phyloP scores from a whole-genome alignment of 2,888 invertebrate species.

The Epirrhoe alternata region DNA sequence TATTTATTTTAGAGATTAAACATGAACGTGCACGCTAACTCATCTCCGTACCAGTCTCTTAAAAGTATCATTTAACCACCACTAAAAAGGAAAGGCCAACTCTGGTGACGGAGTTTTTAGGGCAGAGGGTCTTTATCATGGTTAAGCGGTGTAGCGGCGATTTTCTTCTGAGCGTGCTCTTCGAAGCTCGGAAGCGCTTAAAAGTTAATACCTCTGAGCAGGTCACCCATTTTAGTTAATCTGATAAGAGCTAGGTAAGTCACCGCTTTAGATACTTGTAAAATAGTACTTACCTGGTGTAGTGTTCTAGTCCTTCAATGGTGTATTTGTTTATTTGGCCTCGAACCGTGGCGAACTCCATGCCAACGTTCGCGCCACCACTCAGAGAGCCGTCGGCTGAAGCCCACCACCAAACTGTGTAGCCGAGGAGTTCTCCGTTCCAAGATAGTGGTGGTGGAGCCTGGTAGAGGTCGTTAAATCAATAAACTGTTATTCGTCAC shows the following conservation, averaged over 20 bases:
- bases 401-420: slow-evolving; percentile 89
- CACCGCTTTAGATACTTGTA: not conserved
- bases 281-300: slow-evolving; percentile 85
- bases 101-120: not conserved
- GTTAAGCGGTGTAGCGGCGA: not conserved
- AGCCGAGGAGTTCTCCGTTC: slow-evolving; percentile 91
- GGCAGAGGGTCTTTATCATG: not conserved
- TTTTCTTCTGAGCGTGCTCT: not conserved
- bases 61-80: no score
- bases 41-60: no score
- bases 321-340: slow-evolving; percentile 90
- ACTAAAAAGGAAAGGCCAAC: no score
- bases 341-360: slow-evolving; percentile 88
- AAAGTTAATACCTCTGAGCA: not conserved
- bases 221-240: not conserved
- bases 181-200: not conserved
- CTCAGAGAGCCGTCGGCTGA: slow-evolving; percentile 73
- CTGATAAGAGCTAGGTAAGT: no score
- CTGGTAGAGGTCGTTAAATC: slow-evolving; percentile 55
- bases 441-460: slow-evolving; percentile 88
- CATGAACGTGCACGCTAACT: no score
- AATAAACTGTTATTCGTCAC: no score
- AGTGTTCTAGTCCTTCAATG: slow-evolving; percentile 90
- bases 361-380: slow-evolving; percentile 71
- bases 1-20: no score